Conservation (phyloP, 2,113 vertebrate genomes). For the Capreolus pygargus region DNA sequence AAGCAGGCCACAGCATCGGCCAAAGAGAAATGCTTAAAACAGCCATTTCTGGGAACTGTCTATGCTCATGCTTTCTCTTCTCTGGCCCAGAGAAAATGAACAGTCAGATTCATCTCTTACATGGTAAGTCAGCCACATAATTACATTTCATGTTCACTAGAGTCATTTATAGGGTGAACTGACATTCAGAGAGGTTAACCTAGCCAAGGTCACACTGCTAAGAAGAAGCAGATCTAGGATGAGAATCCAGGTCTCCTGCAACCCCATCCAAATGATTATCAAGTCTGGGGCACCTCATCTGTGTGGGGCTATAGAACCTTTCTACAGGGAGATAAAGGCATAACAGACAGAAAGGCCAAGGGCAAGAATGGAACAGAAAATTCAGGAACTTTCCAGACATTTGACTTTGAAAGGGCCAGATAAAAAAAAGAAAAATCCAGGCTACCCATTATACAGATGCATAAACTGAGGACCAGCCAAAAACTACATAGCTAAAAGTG, state of each 20-base stretch:
- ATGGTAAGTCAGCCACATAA: background rate
- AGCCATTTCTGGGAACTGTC: background rate
- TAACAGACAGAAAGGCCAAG: background rate
- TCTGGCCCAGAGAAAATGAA: background rate
- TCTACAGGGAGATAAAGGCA: background rate
- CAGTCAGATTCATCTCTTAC: background rate
- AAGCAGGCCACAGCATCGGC: background rate
- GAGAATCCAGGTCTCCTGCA: background rate
- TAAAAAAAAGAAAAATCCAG: background rate
- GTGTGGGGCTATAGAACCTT: background rate
- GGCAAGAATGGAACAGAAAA: background rate
- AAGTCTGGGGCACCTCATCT: background rate
- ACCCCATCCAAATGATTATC: background rate
- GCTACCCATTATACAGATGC: background rate
- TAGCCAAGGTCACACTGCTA: background rate
- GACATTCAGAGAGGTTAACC: background rate
- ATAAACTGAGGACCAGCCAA: background rate
- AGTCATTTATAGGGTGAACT: background rate
- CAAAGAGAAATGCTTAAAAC: background rate
- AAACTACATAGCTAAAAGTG: background rate
- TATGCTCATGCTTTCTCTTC: background rate
- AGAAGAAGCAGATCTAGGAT: background rate
- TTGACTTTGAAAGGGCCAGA: background rate
- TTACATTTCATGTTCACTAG: background rate
- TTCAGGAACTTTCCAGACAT: background rate